A percentile compares a stretch with the other conserved stretches of the same genome.
phyloP scores from a whole-genome alignment of 2,113 vertebrate species.

The Lepus timidus region DNA sequence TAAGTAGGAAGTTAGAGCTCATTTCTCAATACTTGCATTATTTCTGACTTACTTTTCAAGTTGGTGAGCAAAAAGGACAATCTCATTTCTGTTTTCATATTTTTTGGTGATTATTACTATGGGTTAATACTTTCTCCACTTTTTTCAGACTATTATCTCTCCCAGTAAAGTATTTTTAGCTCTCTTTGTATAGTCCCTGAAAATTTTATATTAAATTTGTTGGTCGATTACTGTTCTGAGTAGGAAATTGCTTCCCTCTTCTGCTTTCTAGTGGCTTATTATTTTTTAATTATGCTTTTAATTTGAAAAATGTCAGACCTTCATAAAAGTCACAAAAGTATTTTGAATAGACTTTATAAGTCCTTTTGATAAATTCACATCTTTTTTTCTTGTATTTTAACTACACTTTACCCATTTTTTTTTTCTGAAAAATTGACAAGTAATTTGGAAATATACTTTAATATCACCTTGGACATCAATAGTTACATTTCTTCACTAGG shows the following conservation, averaged over 20 bases:
- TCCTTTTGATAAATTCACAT: neutral
- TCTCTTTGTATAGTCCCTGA: conserved; percentile 30
- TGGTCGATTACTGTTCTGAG: conserved; percentile 39
- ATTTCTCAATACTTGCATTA: neutral
- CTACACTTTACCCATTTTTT: neutral
- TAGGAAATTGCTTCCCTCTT: conserved; percentile 62
- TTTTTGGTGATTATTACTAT: neutral
- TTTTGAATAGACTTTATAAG: conserved; percentile 33
- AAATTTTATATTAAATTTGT: conserved; percentile 71
- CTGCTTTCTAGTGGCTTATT: conserved; percentile 44
- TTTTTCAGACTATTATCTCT: conserved; percentile 15
- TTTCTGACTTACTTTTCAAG: conserved; percentile 11
- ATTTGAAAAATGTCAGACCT: conserved; percentile 24
- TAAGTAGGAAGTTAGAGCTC: neutral
- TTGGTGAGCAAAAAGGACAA: neutral
- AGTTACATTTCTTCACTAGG: neutral
- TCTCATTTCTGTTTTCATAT: conserved; percentile 1
- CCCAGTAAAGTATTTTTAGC: conserved; percentile 47
- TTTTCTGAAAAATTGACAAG: neutral
- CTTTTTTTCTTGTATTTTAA: neutral
- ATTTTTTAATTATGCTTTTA: conserved; percentile 72
- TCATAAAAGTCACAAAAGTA: conserved; percentile 50
- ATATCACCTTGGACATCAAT: neutral
- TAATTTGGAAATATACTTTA: neutral
- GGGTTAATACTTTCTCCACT: neutral